Evolutionary conservation across 2,113 vertebrate species (phyloP).

Genomic region (zebrafish (Danio rerio)): DNA sequence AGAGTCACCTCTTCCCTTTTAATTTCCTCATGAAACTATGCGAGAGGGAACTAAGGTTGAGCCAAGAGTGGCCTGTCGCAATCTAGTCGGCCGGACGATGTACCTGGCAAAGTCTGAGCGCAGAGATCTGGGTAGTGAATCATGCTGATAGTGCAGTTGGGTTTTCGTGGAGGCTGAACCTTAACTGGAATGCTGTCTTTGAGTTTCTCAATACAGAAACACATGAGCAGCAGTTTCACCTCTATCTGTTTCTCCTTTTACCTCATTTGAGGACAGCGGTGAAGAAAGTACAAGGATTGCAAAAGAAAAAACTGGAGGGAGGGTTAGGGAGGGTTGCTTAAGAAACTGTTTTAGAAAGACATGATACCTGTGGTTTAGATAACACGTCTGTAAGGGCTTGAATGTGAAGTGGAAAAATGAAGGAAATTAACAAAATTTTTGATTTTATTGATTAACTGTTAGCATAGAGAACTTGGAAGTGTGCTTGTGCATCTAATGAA

Average conservation of each 20-base stretch:
- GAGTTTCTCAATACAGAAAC: slow-evolving; percentile 63
- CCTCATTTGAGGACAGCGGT: slow-evolving; percentile 60
- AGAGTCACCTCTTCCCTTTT: slow-evolving; percentile 84
- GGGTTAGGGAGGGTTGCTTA: slow-evolving; percentile 34
- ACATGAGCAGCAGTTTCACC: slow-evolving; percentile 64
- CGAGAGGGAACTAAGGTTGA: slow-evolving; percentile 78
- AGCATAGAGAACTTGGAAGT: not conserved
- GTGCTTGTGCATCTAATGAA: not conserved
- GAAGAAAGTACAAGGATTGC: slow-evolving; percentile 55
- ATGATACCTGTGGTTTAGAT: slow-evolving; percentile 40
- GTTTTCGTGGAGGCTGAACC: slow-evolving; percentile 51
- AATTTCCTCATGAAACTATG: slow-evolving; percentile 78
- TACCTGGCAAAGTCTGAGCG: slow-evolving; percentile 61
- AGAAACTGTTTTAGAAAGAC: slow-evolving; percentile 38
- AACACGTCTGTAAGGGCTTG: not conserved
- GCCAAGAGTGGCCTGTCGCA: slow-evolving; percentile 74
- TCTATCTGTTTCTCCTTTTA: slow-evolving; percentile 66
- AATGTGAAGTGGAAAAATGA: not conserved
- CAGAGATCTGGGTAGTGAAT: slow-evolving; percentile 60
- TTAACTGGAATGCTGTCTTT: slow-evolving; percentile 58
- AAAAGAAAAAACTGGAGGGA: slow-evolving; percentile 49
- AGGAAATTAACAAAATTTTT: not conserved
- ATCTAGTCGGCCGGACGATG: slow-evolving; percentile 58
- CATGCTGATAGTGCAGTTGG: slow-evolving; percentile 61
- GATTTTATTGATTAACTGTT: not conserved